Base-by-base conservation (phyloP, 1,140 invertebrate genomes). In the Agrilus planipennis region DNA sequence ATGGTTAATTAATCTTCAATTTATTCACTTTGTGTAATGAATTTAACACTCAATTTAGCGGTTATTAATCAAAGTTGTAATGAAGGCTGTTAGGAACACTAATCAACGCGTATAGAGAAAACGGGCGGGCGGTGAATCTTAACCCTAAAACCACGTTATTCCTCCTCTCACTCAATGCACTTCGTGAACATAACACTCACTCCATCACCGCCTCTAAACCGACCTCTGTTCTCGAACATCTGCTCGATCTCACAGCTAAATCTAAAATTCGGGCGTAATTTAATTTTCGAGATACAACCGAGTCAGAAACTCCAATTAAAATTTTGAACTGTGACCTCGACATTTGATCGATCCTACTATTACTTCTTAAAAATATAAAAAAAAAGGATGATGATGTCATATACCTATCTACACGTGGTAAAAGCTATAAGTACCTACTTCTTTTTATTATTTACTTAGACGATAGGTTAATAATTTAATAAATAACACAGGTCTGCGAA, bases 1-100 rank as follows among this genome's bases (percentile, higher is more conserved):
- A 64, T 64, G 62, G 58, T 64, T 64, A 64, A 64, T 64, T 64
- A 62, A 64, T 63, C 60, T 64, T 61, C 62, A 64, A 64, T 64
- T 64, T 64, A 63, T 64, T 64, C 62, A 63, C 62, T 64, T 64
- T 64, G 56, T 63, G 52, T 64, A 64, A 64, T 63, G 61, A 64
- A 64, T 64, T 64, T 64, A 64, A 64, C 62, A 63, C 62, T 64
- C 62, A 64, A 64, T 64, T 64, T 63, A 55, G 60, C 53, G 61
- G 58, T 62, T 63, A 64, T 64, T 64, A 64, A 64, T 64, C 54
- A 63, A 64, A 63, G 59, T 64, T 64, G 61, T 63, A 61, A 64
- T 64, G 60, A 61, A 62, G 51, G 53, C 51, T 58, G 52, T 53
- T 60, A 57, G 55, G 49, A 51, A 50, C 50, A 52, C 49, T 55